Evolutionary conservation across 2,888 invertebrate species (phyloP), one percentile per base, ranked within the genome.

Genomic region (Cephalotes varians): DNA sequence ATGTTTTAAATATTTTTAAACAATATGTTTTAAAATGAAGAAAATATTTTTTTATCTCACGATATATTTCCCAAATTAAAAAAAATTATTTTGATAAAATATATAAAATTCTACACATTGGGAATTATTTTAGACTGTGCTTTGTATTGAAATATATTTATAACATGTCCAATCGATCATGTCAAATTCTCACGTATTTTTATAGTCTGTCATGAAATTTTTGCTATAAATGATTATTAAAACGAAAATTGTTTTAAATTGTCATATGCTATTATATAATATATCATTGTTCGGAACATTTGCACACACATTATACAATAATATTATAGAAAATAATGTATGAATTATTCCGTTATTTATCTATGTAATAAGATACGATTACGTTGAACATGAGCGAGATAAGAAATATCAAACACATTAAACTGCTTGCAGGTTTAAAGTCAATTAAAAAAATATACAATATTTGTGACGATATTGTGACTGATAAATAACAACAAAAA

Each of bases 341-440:
- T 40, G 40, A 1, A 40, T 85, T 92, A 86, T 67, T 91, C 88
- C 0, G 89, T 86, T 5, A 93, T 84, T 93, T 91, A 0, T 93
- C 93, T 64, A 93, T 92, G 73, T 92, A 93, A 82, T 93, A 93
- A 81, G 92, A 92, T 87, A 93, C 91, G 25, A 92, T 92, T 62
- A 93, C 92, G 65, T 93, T 93, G 58, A 93, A 92, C 0, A 86
- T 91, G 25, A 93, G 87, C 0, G 92, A 93, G 15, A 90, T 65
- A 0, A 92, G 79, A 4, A 93, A 72, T 31, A 91, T 85, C n/a
- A 88, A 80, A 65, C 90, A 93, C 0, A 92, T 92, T 7, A 91
- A 79, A 0, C 85, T 85, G 21, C 85, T 88, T 44, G 90, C 80
- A 0, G 90, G 74, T 18, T 85, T 90, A 37, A 84, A 82, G 60